Evolutionary conservation across 2,888 invertebrate genomes (phyloP).

Genomic region (Ophion ventricosus): DNA sequence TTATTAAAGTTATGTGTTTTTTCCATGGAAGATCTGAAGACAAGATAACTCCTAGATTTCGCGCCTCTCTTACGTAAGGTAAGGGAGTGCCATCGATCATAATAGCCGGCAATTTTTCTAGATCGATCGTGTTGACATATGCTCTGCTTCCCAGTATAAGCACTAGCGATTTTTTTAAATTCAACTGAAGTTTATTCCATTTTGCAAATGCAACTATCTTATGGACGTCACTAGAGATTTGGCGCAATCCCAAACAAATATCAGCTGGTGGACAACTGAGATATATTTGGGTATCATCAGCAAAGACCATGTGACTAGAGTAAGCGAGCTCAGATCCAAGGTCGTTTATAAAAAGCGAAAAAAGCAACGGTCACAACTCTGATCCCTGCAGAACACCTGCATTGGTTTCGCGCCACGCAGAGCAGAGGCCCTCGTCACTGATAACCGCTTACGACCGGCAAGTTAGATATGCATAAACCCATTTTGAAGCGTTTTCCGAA

Average conservation of each 20-base stretch:
- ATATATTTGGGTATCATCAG: constrained; percentile 25
- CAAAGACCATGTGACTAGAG: background rate
- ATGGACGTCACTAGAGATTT: background rate
- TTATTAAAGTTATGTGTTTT: no score
- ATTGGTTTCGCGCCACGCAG: background rate
- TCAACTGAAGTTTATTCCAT: background rate
- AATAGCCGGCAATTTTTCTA: background rate
- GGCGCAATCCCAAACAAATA: background rate
- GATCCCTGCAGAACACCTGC: constrained; percentile 23
- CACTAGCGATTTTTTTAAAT: no score
- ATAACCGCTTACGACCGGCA: background rate
- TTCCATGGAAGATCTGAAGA: background rate
- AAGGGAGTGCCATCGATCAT: background rate
- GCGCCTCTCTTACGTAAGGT: background rate
- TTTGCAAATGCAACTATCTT: background rate
- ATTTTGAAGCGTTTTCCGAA: background rate
- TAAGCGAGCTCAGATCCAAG: background rate
- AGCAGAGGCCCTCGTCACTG: background rate
- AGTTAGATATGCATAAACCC: constrained; percentile 9
- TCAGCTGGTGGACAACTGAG: background rate
- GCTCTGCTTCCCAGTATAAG: background rate
- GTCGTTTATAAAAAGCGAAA: constrained; percentile 15
- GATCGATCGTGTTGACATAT: background rate
- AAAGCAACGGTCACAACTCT: constrained; percentile 2
- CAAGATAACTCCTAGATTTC: constrained; percentile 4